Base-by-base conservation (phyloP, 2,888 invertebrate species). In the Parnassius glacialis region DNA sequence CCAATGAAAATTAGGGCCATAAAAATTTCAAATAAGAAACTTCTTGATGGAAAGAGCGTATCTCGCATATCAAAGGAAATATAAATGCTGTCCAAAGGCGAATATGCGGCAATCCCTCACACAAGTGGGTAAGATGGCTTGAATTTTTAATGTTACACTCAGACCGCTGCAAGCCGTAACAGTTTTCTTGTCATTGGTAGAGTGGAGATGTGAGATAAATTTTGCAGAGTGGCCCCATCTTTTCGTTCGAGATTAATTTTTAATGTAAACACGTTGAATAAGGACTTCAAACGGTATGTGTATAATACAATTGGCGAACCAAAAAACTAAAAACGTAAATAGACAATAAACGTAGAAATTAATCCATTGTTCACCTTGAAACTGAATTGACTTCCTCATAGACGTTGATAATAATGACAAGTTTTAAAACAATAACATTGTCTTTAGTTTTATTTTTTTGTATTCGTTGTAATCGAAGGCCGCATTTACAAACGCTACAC, bases 201-300 rank as follows among this genome's bases (percentile, higher is more conserved):
- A 89, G 87, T 83, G 85, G 87, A 90, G 89, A 89, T 91, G 91
- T 87, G 90, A 88, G 80, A 91, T 91, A 91, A 90, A 91, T 91
- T 90, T 91, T 91, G 90, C 87, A 90, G 90, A 91, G 91, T 91
- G 87, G 91, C 91, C 90, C 91, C 89, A 90, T 91, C 90, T 90
- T 91, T 90, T 89, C 89, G 90, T 83, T 85, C 87, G 80, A 83
- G 87, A 90, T 91, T 83, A 89, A 91, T 90, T 76, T 88, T 91
- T 91, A 86, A 91, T 90, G 87, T 68, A 81, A 80, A 84, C 85
- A 87, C 81, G 79, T 81, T 81, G 83, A 82, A 87, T 84, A 64
- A 70, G 69, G 68, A 84, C 84, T 84, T 90, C 88, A 89, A 90
- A 89, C 81, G 81, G 83, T 81, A 86, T 84, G 83, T 81, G 80